phyloP scores from a whole-genome alignment of 2,113 vertebrate species.

The Cyanoliseus patagonus region DNA sequence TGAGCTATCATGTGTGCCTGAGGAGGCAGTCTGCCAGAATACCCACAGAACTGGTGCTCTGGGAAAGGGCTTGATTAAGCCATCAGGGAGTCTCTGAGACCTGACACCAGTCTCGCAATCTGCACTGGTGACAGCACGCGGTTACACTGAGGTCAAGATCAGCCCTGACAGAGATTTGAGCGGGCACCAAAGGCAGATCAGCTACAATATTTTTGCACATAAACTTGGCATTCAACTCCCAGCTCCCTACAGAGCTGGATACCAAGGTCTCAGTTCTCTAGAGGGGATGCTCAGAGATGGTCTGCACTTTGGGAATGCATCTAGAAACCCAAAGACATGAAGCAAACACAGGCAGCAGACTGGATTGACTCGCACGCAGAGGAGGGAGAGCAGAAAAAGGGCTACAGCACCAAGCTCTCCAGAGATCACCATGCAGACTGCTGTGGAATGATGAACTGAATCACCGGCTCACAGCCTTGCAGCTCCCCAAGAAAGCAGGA shows the following conservation, averaged over 20 bases:
- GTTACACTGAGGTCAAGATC: neutral
- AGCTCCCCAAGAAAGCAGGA: neutral
- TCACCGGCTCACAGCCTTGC: neutral
- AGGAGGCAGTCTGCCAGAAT: neutral
- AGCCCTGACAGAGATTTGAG: neutral
- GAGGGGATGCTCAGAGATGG: neutral
- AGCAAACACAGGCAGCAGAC: neutral
- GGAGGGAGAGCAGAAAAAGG: neutral
- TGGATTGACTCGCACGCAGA: neutral
- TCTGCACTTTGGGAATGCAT: neutral
- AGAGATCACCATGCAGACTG: neutral
- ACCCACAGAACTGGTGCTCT: neutral
- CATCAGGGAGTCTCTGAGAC: neutral
- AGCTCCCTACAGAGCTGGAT: neutral
- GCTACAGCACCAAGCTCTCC: neutral
- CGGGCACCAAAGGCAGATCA: neutral
- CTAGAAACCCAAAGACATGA: neutral
- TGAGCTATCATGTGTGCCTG: neutral
- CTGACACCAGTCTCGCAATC: neutral
- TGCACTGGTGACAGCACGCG: neutral
- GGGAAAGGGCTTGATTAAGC: conserved; percentile 28
- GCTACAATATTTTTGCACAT: neutral
- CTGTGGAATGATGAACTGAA: neutral
- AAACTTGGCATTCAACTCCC: neutral
- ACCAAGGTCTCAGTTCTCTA: neutral